Conservation (phyloP, 2,113 vertebrate genomes). For the Siniperca chuatsi region DNA sequence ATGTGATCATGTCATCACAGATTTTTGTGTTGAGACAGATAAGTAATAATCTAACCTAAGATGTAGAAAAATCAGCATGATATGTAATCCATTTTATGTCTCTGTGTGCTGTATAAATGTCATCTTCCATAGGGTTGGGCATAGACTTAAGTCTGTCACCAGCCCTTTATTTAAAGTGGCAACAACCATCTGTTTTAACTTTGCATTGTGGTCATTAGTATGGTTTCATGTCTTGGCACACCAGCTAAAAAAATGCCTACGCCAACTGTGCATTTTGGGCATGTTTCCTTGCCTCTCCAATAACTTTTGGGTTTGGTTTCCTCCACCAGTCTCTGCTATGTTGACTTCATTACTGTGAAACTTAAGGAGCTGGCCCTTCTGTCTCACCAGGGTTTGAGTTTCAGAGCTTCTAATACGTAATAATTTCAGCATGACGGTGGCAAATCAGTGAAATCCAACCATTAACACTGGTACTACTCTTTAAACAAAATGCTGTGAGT, state of each 20-base stretch:
- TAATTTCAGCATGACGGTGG: neutral
- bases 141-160: neutral
- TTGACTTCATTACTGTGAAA: slow-evolving; percentile 56
- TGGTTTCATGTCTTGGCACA: slow-evolving; percentile 34
- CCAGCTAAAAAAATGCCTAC: slow-evolving; percentile 10
- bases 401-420: slow-evolving; percentile 7
- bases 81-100: neutral
- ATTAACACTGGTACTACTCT: neutral
- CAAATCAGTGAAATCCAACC: slow-evolving; percentile 15
- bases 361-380: slow-evolving; percentile 26
- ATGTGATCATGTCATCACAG: neutral
- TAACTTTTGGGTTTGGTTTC: slow-evolving; percentile 51
- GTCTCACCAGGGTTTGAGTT: slow-evolving; percentile 17
- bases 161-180: slow-evolving; percentile 10
- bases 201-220: slow-evolving; percentile 17
- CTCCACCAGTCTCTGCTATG: slow-evolving; percentile 10
- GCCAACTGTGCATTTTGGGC: slow-evolving; percentile 44
- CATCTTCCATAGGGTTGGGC: neutral
- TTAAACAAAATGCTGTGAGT: neutral
- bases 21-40: neutral
- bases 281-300: slow-evolving; percentile 11
- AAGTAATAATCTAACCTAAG: neutral
- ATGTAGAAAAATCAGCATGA: neutral
- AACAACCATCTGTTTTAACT: slow-evolving; percentile 44
- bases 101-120: neutral